Evolutionary conservation across 2,113 vertebrate genomes (phyloP).

Genomic region (Pipa parva): DNA sequence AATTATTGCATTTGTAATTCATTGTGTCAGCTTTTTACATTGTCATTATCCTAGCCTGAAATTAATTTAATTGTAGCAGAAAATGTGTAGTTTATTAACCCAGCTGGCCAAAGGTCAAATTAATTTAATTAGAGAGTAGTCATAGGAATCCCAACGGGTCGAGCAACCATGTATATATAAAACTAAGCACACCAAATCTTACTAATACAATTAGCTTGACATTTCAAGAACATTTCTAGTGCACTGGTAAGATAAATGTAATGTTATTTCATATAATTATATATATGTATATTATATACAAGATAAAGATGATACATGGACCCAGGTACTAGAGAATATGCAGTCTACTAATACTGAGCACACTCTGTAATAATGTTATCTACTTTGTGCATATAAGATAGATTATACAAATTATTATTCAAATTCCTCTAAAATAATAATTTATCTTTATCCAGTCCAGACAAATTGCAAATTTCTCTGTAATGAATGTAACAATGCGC

Average conservation of each 20-base stretch:
- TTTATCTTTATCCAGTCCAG: too few relatives aligned
- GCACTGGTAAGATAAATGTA: background rate
- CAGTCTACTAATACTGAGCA: background rate
- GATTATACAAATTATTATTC: too few relatives aligned
- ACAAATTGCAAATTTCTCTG: too few relatives aligned
- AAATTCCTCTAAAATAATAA: too few relatives aligned
- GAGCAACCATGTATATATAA: background rate
- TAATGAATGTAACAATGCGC: too few relatives aligned
- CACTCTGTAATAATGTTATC: too few relatives aligned
- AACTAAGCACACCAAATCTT: background rate
- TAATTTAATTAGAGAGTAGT: background rate
- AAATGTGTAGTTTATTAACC: background rate
- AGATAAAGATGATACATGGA: too few relatives aligned
- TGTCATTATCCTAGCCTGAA: constrained; percentile 18
- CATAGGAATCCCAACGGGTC: background rate
- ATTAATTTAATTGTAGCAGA: constrained; percentile 15
- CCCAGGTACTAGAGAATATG: background rate
- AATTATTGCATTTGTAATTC: background rate
- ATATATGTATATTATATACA: too few relatives aligned
- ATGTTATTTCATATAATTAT: background rate
- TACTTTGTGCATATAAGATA: too few relatives aligned
- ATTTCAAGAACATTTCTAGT: background rate
- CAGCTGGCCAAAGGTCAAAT: background rate
- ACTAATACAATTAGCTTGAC: background rate
- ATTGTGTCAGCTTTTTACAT: background rate